Percentiles rank a stretch among this genome's conserved stretches.
Evolutionary conservation across 2,888 invertebrate species (phyloP).

Genomic region (Luperina testacea): DNA sequence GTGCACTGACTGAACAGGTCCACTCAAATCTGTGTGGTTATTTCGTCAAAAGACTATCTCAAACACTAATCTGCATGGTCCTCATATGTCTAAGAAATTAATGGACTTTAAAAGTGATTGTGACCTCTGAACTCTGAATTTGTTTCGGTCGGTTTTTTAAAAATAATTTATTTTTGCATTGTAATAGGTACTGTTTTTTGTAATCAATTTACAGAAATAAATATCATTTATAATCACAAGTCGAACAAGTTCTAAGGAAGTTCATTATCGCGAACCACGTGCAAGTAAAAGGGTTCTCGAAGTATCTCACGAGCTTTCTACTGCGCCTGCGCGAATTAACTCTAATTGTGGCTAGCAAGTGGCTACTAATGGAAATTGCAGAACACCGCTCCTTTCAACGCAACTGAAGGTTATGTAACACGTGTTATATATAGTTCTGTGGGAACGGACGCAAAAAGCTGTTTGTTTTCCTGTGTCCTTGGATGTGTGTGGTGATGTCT

Average conservation of each 20-base stretch:
- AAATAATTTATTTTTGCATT: background rate
- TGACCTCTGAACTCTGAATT: background rate
- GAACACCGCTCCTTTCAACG: conserved; percentile 60
- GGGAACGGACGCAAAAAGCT: conserved; percentile 33
- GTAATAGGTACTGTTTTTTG: too few species aligned
- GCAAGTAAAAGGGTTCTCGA: conserved; percentile 58
- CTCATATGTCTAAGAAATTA: too few species aligned
- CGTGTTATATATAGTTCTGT: conserved; percentile 42
- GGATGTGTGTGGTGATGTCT: background rate
- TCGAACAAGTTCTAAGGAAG: conserved; percentile 28
- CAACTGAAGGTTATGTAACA: conserved; percentile 56
- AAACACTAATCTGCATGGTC: background rate
- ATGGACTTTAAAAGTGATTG: background rate
- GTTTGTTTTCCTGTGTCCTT: conserved; percentile 42
- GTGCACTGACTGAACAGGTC: background rate
- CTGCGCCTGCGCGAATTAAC: conserved; percentile 62
- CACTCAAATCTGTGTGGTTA: background rate
- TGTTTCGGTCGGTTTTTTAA: background rate
- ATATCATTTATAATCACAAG: conserved; percentile 17
- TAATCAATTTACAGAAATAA: background rate
- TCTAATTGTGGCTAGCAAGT: conserved; percentile 70
- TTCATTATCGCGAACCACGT: conserved; percentile 50
- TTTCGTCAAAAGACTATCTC: background rate
- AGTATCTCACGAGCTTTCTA: conserved; percentile 73
- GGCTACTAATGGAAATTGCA: conserved; percentile 66